Base-by-base conservation (phyloP, 2,888 invertebrate species). In the Drosophila meridionalis region DNA sequence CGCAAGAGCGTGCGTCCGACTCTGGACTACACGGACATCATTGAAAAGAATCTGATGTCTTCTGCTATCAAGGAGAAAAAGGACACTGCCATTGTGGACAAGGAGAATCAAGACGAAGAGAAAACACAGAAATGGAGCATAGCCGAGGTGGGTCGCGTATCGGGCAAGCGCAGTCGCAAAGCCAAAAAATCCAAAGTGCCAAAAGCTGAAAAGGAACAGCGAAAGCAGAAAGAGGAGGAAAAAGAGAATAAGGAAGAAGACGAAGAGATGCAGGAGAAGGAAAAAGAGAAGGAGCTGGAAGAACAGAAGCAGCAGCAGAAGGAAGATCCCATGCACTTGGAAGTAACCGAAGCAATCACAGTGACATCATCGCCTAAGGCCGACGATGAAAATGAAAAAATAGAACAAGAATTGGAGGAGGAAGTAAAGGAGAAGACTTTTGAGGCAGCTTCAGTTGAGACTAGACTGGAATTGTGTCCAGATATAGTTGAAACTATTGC, bases 11-110 rank as follows among this genome's bases (percentile, higher is more conserved):
- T 92, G 0, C 92, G 91, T 26, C 92, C 92, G 0, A 60, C 75
- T 0, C 81, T 89, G 48, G 92, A 92, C 53, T 92, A 92, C 62
- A 87, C 88, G 2, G 92, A 92, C 6, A 92, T 92, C 9, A 83
- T 92, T 9, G 82, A 76, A 7, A 78, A 66, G 5, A 73, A 61
- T 42, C 28, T 68, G 3, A 11, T 73, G 45, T 73, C 79, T 14
- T 83, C 81, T 3, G 55, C 69, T 2, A 68, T 68, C 26, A 89
- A 84, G 55, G 55, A 62, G 4, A 76, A 61, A 6, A 58, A 65
- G 11, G 52, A 57, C 3, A 45, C 20, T 0, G 28, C 8, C 6
- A 36, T 56, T 4, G 55, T n/a, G 2, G 65, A 64, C 0, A 69
- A 72, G 5, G 61, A 71, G 2, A 67, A 71, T 9, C 57, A 69